Evolutionary conservation across 2,797 vertebrate genomes (phyloP).

Genomic region (Simalia tracyae): DNA sequence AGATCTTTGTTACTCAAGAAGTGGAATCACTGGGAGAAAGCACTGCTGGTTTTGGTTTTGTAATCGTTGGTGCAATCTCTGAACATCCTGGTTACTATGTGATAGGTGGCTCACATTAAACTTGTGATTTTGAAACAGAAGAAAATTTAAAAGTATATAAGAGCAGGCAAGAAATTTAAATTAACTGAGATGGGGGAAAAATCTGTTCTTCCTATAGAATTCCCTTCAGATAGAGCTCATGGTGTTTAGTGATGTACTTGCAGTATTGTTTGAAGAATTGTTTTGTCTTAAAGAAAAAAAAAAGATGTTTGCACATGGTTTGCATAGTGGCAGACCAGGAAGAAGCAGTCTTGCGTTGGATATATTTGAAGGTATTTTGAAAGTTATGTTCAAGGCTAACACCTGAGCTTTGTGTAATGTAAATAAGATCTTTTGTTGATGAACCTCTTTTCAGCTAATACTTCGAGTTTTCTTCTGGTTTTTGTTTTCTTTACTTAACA

Average conservation of each 20-base stretch:
- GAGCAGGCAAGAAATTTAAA: slow-evolving; percentile 85
- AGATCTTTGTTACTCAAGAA: slow-evolving; percentile 90
- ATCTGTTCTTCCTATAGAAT: slow-evolving; percentile 96
- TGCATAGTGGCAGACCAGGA: slow-evolving; percentile 79
- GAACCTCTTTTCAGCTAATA: slow-evolving; percentile 73
- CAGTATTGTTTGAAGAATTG: slow-evolving; percentile 89
- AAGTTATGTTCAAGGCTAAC: slow-evolving; percentile 81
- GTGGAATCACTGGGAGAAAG: slow-evolving; percentile 79
- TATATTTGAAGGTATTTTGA: slow-evolving; percentile 76
- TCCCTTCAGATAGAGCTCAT: slow-evolving; percentile 92
- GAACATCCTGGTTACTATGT: slow-evolving; percentile 82
- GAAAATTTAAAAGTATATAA: slow-evolving; percentile 78
- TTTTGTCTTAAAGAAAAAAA: slow-evolving; percentile 83
- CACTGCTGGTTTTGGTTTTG: slow-evolving; percentile 91
- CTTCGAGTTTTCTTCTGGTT: slow-evolving; percentile 61
- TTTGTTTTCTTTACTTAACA: slow-evolving; percentile 80
- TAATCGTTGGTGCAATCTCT: slow-evolving; percentile 85
- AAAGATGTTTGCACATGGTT: slow-evolving; percentile 75
- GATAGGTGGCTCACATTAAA: slow-evolving; percentile 81
- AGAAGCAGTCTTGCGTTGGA: slow-evolving; percentile 74
- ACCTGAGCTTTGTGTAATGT: slow-evolving; percentile 96
- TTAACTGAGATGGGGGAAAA: slow-evolving; percentile 82
- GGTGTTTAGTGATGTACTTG: slow-evolving; percentile 95
- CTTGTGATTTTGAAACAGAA: slow-evolving; percentile 85
- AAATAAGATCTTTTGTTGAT: slow-evolving; percentile 90